A percentile compares a stretch with the other conserved stretches of the same genome.
These are phyloP conservation scores for Spheniscus mendiculus DNA, from an alignment of 2,113 vertebrate genomes.

Conservation along the genomic window DNA sequence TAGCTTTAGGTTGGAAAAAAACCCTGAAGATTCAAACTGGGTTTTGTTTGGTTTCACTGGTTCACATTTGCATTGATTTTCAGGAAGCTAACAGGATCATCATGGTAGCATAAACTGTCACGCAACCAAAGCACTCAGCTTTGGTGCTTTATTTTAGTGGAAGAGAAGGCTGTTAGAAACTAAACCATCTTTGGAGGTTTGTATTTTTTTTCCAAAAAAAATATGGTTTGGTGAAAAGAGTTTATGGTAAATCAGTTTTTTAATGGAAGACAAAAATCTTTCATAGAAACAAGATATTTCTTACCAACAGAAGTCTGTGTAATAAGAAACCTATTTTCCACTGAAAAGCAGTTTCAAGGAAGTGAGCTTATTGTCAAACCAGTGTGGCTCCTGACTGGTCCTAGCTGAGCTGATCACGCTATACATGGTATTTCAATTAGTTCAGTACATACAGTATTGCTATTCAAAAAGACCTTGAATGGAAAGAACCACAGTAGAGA, in stretches of 20 bases:
- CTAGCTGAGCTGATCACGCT: not conserved
- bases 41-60: not conserved
- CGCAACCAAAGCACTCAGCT: not conserved
- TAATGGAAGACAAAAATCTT: not conserved
- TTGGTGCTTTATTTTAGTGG: not conserved
- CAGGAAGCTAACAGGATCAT: not conserved
- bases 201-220: rapidly evolving
- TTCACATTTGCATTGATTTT: not conserved
- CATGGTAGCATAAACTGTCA: not conserved
- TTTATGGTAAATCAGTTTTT: not conserved
- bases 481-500: not conserved
- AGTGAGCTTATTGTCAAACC: not conserved
- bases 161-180: not conserved
- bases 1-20: not conserved
- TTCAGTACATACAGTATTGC: not conserved
- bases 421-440: not conserved
- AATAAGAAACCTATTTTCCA: not conserved
- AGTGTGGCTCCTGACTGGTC: not conserved
- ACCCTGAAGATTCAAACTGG: not conserved
- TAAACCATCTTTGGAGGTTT: rapidly evolving
- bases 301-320: not conserved
- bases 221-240: not conserved
- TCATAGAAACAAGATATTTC: not conserved
- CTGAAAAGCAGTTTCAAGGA: not conserved
- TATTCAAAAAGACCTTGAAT: not conserved